Percentiles rank a stretch among this genome's conserved stretches.
Conservation (phyloP, 2,888 invertebrate species). For the Dryobota labecula region DNA sequence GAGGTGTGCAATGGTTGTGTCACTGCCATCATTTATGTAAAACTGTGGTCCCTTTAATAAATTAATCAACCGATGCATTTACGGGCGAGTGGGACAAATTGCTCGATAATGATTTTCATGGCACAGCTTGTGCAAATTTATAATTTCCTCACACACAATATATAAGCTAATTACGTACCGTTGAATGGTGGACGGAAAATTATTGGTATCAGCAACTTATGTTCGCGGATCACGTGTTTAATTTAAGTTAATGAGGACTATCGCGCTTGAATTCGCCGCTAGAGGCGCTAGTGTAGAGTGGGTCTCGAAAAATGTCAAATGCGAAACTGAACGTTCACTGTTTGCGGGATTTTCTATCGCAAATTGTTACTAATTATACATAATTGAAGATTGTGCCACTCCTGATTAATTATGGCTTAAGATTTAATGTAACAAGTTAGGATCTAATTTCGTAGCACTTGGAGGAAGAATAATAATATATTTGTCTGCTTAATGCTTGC, state of each 20-base stretch:
- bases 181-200: slow-evolving; percentile 63
- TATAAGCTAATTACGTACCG: slow-evolving; percentile 69
- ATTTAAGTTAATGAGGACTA: slow-evolving; percentile 50
- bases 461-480: no score
- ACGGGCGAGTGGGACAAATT: slow-evolving; percentile 81
- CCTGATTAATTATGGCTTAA: no score
- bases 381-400: no score
- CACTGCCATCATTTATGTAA: slow-evolving; percentile 76
- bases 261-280: no score
- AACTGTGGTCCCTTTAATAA: slow-evolving; percentile 81
- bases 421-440: no score
- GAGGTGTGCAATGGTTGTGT: slow-evolving; percentile 51
- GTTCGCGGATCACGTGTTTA: slow-evolving; percentile 57
- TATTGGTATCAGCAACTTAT: slow-evolving; percentile 62
- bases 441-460: no score
- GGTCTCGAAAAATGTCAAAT: no score
- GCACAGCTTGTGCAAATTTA: slow-evolving; percentile 79
- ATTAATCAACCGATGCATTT: slow-evolving; percentile 84
- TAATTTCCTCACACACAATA: slow-evolving; percentile 74
- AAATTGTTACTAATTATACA: no score
- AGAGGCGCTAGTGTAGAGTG: no score
- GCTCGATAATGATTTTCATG: slow-evolving; percentile 81
- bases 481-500: no score
- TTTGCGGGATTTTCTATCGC: no score
- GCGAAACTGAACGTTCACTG: no score